phyloP scores from a whole-genome alignment of 2,888 invertebrate genomes.

The Melanophora roralis region DNA sequence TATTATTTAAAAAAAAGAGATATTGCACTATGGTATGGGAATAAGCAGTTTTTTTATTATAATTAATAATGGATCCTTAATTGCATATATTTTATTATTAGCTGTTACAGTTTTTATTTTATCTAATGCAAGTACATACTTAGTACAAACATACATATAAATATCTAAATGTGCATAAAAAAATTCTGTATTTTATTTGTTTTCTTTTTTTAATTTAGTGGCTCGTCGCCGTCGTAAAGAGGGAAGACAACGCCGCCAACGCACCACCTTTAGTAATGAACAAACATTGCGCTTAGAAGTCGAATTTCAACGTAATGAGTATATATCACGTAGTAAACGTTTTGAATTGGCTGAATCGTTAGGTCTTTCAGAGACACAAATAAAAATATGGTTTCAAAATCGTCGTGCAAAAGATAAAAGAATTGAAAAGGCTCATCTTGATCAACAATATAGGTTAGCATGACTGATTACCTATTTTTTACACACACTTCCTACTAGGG shows the following conservation, averaged over 20 bases:
- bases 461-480: too few species aligned
- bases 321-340: constrained; percentile 90
- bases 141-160: neutral
- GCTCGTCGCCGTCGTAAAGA: constrained; percentile 91
- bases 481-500: too few species aligned
- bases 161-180: neutral
- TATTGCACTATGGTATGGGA: neutral
- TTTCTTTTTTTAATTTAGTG: constrained; percentile 79
- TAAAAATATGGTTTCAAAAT: constrained; percentile 96
- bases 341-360: constrained; percentile 87
- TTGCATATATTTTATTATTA: constrained; percentile 36
- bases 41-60: neutral
- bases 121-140: too few species aligned
- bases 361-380: constrained; percentile 86
- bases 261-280: constrained; percentile 96
- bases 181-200: neutral
- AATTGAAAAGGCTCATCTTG: constrained; percentile 96
- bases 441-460: constrained; percentile 92
- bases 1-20: constrained; percentile 1
- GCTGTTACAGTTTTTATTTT: constrained; percentile 26
- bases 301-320: constrained; percentile 94
- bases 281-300: constrained; percentile 93
- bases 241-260: constrained; percentile 90
- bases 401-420: constrained; percentile 96
- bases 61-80: constrained; percentile 27